Evolutionary conservation across 2,888 invertebrate species (phyloP), one percentile per base, ranked within the genome.

Genomic region (Erebia ligea): DNA sequence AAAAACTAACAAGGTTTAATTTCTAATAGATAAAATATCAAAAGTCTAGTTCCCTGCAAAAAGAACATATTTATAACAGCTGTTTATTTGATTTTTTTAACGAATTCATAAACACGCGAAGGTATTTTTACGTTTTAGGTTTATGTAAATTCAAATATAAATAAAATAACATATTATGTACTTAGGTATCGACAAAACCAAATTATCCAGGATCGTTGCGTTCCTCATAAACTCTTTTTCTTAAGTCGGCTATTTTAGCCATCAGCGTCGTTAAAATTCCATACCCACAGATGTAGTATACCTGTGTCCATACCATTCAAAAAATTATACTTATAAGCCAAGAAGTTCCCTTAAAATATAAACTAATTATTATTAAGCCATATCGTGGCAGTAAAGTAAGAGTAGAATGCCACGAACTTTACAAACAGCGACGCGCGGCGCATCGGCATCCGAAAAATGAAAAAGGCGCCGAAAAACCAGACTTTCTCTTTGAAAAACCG

Each of bases 351-450:
- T 54, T 54, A 13, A 42, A 48, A 63, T 52, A n/a, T 34, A 11
- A 63, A 17, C 17, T 63, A 50, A 63, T 48, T 63, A 63, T 34
- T 50, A 25, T 34, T 6, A 63, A 63, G n/a, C 50, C 63, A 34
- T 50, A 50, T 9, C 25, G n/a, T 19, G 48, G 50, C 63, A 50
- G n/a, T 63, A 52, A 50, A 63, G 25, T 34, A 52, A 48, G 63
- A 50, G 21, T 42, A 45, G 25, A 52, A 63, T 63, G 63, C 25
- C 25, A 63, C 11, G n/a, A 63, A 63, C 62, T 63, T 63, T 59
- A 17, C 42, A 34, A 63, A 52, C 63, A n/a, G 42, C 10, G 25
- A 34, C n/a, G 50, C 34, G 2, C 48, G 21, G 15, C 50, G 25
- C 25, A 11, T 52, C 8, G 50, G 63, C 50, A 63, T 63, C 50